Percentiles rank a stretch among this genome's conserved stretches.
Evolutionary conservation across 1,140 invertebrate genomes (phyloP).

Genomic region (Drosophila fuyamai): DNA sequence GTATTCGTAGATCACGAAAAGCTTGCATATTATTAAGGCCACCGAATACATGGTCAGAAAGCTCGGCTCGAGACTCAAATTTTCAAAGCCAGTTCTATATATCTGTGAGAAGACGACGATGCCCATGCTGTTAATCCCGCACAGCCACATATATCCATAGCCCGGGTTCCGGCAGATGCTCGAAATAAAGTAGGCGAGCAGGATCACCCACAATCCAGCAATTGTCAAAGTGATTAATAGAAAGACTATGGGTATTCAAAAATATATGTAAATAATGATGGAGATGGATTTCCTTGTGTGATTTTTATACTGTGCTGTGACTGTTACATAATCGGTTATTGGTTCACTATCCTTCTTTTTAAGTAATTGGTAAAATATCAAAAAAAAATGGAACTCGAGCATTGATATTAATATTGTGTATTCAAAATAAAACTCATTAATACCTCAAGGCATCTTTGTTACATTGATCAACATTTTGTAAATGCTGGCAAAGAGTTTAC

Average conservation of each 20-base stretch:
- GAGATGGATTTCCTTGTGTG: too few species aligned
- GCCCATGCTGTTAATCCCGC: constrained; percentile 12
- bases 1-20: constrained; percentile 35
- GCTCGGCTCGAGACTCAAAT: background rate
- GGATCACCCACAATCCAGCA: constrained; percentile 7
- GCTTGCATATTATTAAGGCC: constrained; percentile 28
- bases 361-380: too few species aligned
- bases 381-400: too few species aligned
- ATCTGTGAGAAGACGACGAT: constrained; percentile 24
- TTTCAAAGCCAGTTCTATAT: accelerated
- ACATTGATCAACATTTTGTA: too few species aligned
- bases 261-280: background rate
- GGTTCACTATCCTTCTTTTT: too few species aligned
- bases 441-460: too few species aligned
- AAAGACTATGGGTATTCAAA: constrained; percentile 4
- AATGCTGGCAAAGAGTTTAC: too few species aligned
- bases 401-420: too few species aligned
- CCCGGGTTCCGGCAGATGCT: constrained; percentile 2
- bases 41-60: constrained; percentile 31
- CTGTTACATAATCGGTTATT: too few species aligned
- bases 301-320: too few species aligned
- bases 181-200: constrained; percentile 32
- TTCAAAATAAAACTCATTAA: too few species aligned
- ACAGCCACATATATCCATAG: constrained; percentile 8
- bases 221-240: constrained; percentile 18